phyloP scores from a whole-genome alignment of 2,888 invertebrate genomes.

The Autographa gamma region DNA sequence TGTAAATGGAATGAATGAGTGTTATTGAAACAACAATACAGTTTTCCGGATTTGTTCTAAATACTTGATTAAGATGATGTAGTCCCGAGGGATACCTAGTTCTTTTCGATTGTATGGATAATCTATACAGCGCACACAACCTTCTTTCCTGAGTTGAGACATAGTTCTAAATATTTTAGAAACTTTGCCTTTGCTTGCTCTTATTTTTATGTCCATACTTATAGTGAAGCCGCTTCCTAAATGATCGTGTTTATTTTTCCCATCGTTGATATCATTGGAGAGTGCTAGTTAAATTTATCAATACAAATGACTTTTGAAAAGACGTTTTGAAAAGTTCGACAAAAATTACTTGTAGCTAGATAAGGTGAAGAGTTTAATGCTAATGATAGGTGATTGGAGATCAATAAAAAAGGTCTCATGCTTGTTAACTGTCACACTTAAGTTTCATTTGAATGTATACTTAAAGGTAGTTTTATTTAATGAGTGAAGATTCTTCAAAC shows the following conservation, averaged over 20 bases:
- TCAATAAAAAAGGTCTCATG: neutral
- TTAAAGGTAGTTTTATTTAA: neutral
- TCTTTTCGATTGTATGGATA: too few relatives aligned
- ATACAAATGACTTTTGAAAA: slow-evolving; percentile 53
- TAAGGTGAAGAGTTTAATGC: slow-evolving; percentile 6
- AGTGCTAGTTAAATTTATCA: slow-evolving; percentile 52
- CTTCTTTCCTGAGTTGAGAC: slow-evolving; percentile 7
- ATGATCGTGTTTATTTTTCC: slow-evolving; percentile 18
- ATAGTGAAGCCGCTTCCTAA: slow-evolving; percentile 36
- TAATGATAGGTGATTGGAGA: neutral
- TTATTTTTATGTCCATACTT: slow-evolving; percentile 20
- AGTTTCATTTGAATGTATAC: too few relatives aligned
- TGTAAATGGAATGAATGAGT: neutral
- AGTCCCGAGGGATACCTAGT: too few relatives aligned
- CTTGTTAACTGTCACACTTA: neutral
- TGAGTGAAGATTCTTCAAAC: neutral
- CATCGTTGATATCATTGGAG: slow-evolving; percentile 30
- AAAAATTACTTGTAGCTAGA: slow-evolving; percentile 30
- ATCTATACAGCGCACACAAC: too few relatives aligned
- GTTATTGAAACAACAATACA: neutral
- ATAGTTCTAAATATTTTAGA: slow-evolving; percentile 25
- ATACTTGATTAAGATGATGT: too few relatives aligned
- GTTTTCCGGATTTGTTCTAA: neutral
- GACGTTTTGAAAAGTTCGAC: slow-evolving; percentile 20
- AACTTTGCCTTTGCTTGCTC: slow-evolving; percentile 20